phyloP scores from a whole-genome alignment of 2,113 vertebrate genomes.

The Lonchura striata region DNA sequence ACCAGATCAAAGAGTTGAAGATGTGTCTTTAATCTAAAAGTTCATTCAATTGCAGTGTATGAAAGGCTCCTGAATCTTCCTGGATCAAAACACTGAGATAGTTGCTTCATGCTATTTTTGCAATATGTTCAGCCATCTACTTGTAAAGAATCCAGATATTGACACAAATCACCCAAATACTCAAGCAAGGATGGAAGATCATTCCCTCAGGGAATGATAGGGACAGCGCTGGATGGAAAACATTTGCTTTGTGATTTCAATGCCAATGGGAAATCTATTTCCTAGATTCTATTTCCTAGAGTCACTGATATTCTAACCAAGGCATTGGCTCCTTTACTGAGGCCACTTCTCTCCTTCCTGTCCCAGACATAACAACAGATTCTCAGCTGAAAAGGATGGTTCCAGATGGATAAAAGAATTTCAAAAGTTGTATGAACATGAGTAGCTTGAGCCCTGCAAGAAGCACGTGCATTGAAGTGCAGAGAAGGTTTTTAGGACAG shows the following conservation, averaged over 20 bases:
- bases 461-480: neutral
- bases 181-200: neutral
- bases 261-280: neutral
- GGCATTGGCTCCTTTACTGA: neutral
- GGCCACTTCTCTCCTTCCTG: neutral
- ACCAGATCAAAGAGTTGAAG: conserved; percentile 3
- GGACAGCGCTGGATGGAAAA: neutral
- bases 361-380: neutral
- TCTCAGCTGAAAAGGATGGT: neutral
- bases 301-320: neutral
- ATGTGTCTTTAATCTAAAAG: neutral
- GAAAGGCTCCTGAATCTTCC: neutral
- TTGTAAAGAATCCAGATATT: neutral
- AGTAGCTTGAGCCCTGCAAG: neutral
- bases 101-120: neutral
- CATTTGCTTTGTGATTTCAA: neutral
- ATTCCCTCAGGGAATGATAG: neutral
- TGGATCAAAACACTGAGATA: neutral
- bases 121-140: neutral
- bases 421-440: neutral
- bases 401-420: neutral
- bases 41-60: neutral
- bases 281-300: neutral
- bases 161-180: neutral
- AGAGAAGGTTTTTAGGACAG: neutral